These are phyloP conservation scores for Zelleria hepariella DNA, from an alignment of 2,888 invertebrate species.

Conservation along the genomic window DNA sequence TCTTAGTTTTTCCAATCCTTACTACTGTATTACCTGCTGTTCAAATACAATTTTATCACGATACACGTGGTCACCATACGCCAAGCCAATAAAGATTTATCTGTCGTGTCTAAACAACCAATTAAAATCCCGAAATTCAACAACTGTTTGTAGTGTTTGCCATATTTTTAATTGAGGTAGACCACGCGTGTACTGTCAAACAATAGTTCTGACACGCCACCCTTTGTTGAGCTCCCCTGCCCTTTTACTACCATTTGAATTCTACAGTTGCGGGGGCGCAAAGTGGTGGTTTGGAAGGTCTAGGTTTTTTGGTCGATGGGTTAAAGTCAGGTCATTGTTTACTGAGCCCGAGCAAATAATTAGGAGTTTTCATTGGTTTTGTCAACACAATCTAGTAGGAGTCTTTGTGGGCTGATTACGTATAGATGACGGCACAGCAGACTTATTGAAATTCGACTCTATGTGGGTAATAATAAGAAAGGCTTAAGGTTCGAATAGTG, in stretches of 20 bases:
- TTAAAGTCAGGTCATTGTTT: constrained; percentile 53
- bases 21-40: no score
- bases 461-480: no score
- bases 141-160: constrained; percentile 67
- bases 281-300: constrained; percentile 22
- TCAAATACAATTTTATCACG: no score
- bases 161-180: constrained; percentile 68
- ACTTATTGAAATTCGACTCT: no score
- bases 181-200: constrained; percentile 47
- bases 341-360: constrained; percentile 63
- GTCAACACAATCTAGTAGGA: constrained; percentile 52
- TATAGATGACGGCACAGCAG: no score
- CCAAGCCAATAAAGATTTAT: constrained; percentile 40
- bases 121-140: constrained; percentile 56
- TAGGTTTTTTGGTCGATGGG: constrained; percentile 22
- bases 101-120: constrained; percentile 50
- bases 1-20: no score
- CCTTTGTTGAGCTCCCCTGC: constrained; percentile 23
- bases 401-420: constrained; percentile 31
- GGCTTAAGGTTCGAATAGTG: no score
- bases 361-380: constrained; percentile 69
- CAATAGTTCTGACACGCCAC: constrained; percentile 45
- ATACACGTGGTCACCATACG: constrained; percentile 13
- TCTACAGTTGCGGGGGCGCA: constrained; percentile 10
- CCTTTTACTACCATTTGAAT: constrained; percentile 3